Evolutionary conservation across 2,113 vertebrate genomes (phyloP).

Genomic region (Amphiprion percula): DNA sequence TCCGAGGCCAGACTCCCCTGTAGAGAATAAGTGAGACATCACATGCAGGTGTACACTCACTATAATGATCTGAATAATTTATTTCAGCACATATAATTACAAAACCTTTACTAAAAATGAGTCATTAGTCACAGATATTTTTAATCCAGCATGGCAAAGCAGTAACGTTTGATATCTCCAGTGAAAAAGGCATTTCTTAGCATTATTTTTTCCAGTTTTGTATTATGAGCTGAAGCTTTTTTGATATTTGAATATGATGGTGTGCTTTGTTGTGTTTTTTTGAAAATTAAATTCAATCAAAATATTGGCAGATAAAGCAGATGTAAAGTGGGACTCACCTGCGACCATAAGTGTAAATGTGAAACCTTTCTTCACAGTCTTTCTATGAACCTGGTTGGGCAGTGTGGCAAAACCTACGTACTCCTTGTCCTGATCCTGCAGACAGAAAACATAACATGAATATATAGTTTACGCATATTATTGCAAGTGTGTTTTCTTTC

Average conservation of each 20-base stretch:
- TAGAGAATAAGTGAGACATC: background rate
- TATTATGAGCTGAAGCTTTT: too few relatives aligned
- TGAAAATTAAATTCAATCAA: too few relatives aligned
- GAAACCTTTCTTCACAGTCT: slow-evolving; percentile 97
- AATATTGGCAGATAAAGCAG: too few relatives aligned
- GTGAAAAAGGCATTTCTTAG: too few relatives aligned
- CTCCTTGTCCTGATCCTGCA: slow-evolving; percentile 87
- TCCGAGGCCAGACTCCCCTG: slow-evolving; percentile 95
- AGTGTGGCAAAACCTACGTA: slow-evolving; percentile 90
- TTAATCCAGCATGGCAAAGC: too few relatives aligned
- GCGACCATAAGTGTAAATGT: slow-evolving; percentile 98
- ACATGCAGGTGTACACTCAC: background rate
- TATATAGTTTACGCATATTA: too few relatives aligned
- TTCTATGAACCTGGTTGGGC: slow-evolving; percentile 95
- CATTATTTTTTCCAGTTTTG: too few relatives aligned
- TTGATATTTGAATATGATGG: too few relatives aligned
- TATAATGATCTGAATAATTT: background rate
- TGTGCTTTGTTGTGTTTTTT: too few relatives aligned
- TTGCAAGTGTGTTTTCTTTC: too few relatives aligned
- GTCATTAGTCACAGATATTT: too few relatives aligned
- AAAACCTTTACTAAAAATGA: background rate
- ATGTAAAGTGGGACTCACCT: slow-evolving; percentile 81
- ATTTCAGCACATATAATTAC: background rate
- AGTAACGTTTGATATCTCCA: too few relatives aligned
- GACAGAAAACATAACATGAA: background rate